Base-by-base conservation (phyloP, 2,797 vertebrate genomes). In the Falco biarmicus region DNA sequence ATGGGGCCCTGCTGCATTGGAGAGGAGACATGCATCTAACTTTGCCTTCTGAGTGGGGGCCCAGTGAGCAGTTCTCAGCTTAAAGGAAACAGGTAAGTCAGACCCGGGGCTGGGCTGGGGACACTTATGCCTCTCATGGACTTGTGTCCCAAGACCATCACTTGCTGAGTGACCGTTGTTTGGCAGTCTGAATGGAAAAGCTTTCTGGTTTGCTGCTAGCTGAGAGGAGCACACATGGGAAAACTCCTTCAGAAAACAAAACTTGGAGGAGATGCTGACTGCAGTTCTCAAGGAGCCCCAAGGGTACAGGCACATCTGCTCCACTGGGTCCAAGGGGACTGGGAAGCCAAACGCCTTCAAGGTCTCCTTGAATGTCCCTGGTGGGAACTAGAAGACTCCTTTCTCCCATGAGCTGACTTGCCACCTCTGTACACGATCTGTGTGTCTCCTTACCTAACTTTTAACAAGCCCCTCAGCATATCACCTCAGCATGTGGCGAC, bases 1-100 rank as follows among this genome's bases (percentile, higher is more conserved):
- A 39, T 3, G 15, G 3, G 25, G 22, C 9, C 13, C 5, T 5
- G 1, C 8, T 26, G 54, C 34, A 2, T 0, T 37, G 48, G n/a
- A 41, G 31, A 10, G 47, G 21, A 54, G 64, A 41, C 6, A 2
- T 17, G 19, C 13, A 60, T 32, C 51, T 41, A 14, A 11, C 56
- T 45, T 59, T 82, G n/a, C 37, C n/a, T 75, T 56, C n/a, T 91
- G 22, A 10, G 10, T 18, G 13, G 20, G 26, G 11, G 15, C 41
- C 37, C 41, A 20, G 28, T 19, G 43, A 91, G 29, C 5, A 31
- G 59, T 7, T 57, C 71, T 68, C 61, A 73, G 18, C 47, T 53
- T 19, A 68, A 28, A 57, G 14, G 18, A 19, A 73, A n/a, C 0
- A 8, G 26, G 13, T 24, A 22, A 81, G 8, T 25, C 53, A 65